phyloP scores from a whole-genome alignment of 2,797 vertebrate species.

The Hypotaenidia philippensis region DNA sequence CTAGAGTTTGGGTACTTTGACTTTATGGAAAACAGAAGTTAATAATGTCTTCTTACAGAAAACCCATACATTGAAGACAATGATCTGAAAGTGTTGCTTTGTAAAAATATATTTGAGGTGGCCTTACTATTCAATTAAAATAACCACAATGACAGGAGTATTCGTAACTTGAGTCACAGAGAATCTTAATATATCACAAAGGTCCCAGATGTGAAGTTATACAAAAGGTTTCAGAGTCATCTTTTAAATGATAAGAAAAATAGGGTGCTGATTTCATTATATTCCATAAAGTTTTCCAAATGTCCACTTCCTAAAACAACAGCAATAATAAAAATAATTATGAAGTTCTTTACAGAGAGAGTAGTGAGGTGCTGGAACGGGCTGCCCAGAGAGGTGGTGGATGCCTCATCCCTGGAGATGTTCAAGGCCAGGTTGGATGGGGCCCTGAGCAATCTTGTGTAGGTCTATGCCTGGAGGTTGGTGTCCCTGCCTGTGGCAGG shows the following conservation, averaged over 20 bases:
- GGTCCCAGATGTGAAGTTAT: background rate
- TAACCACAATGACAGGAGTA: background rate
- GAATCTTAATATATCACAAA: background rate
- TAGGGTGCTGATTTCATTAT: background rate
- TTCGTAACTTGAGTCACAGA: background rate
- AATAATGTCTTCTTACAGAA: background rate
- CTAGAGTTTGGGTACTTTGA: background rate
- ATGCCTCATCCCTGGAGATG: too few species aligned
- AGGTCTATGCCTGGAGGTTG: too few species aligned
- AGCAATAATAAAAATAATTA: background rate
- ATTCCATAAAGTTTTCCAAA: background rate
- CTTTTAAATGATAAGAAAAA: too few species aligned
- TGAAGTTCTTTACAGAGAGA: too few species aligned
- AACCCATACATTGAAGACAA: background rate
- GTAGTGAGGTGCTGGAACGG: too few species aligned
- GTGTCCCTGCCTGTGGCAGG: too few species aligned
- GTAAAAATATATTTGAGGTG: background rate
- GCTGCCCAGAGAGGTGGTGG: too few species aligned
- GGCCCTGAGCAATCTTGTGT: too few species aligned
- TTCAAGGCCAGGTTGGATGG: too few species aligned
- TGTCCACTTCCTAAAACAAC: background rate
- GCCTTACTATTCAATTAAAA: background rate
- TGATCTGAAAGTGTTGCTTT: background rate
- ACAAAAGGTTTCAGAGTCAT: background rate
- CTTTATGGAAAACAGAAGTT: background rate